These are phyloP conservation scores for Chrysolina americana DNA, from an alignment of 2,888 invertebrate species.

Conservation along the genomic window DNA sequence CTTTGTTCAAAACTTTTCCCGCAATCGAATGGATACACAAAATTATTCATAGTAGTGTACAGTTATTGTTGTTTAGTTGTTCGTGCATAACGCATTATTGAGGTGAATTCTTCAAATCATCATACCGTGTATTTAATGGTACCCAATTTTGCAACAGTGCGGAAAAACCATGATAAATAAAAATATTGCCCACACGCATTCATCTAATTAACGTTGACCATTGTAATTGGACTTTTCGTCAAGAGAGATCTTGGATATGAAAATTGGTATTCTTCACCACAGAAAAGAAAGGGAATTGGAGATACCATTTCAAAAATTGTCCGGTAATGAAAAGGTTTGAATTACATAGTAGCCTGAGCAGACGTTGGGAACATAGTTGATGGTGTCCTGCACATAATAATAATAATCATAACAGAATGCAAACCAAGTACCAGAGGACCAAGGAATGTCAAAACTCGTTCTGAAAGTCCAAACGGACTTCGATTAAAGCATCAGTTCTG, in stretches of 20 bases:
- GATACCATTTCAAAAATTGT: too few relatives aligned
- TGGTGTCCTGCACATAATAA: too few relatives aligned
- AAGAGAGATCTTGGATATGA: background rate
- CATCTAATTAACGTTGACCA: background rate
- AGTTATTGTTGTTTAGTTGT: background rate
- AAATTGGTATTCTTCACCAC: background rate
- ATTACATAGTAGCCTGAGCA: too few relatives aligned
- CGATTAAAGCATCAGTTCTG: too few relatives aligned
- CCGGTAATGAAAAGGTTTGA: too few relatives aligned
- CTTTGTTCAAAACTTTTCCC: background rate
- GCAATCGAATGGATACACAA: background rate
- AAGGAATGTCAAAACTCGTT: too few relatives aligned
- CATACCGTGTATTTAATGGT: background rate
- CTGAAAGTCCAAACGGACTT: too few relatives aligned
- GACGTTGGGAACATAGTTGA: too few relatives aligned
- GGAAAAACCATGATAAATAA: background rate
- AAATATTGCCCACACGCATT: background rate
- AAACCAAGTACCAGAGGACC: too few relatives aligned
- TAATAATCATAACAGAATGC: too few relatives aligned
- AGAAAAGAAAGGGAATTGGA: background rate
- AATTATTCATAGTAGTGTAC: background rate
- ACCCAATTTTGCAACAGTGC: background rate
- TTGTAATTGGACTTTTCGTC: background rate
- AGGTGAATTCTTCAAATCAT: background rate
- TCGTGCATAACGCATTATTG: constrained; percentile 5